Conservation (phyloP, 1,140 invertebrate genomes). For the Drosophila repletoides region DNA sequence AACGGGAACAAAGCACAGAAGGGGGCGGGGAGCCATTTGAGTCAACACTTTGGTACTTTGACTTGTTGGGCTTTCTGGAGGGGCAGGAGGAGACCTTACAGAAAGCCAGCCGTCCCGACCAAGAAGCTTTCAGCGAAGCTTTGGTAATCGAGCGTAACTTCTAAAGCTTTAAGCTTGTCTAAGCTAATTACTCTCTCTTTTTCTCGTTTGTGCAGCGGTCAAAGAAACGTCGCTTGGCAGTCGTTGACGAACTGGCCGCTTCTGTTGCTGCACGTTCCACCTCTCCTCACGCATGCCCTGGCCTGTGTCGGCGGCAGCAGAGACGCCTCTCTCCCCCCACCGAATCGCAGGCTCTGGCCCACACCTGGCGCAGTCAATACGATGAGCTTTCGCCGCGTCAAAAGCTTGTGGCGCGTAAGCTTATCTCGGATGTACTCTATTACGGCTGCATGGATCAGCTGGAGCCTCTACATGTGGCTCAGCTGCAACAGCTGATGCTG, state of each 20-base stretch:
- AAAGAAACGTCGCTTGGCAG: neutral
- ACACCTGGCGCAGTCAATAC: constrained; percentile 38
- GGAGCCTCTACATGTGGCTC: constrained; percentile 16
- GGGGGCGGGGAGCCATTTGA: constrained; percentile 31
- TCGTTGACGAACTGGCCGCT: constrained; percentile 1
- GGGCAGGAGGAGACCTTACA: constrained; percentile 23
- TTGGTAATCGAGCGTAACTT: constrained; percentile 1
- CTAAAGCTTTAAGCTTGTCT: neutral
- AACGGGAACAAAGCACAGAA: constrained; percentile 11
- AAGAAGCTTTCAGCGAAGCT: neutral
- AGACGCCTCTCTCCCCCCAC: neutral
- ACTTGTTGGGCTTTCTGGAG: constrained; percentile 59
- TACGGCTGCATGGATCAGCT: constrained; percentile 43
- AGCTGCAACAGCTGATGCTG: constrained; percentile 31
- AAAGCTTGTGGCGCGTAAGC: constrained; percentile 34
- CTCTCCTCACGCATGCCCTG: neutral
- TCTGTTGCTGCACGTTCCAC: neutral
- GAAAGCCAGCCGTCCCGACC: neutral
- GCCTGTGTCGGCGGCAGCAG: neutral
- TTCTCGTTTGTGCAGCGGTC: neutral
- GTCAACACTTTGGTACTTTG: constrained; percentile 73
- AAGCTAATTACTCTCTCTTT: neutral
- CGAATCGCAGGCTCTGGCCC: constrained; percentile 25
- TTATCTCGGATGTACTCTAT: constrained; percentile 47
- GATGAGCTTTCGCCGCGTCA: constrained; percentile 28